Evolutionary conservation across 2,797 vertebrate species (phyloP).

Genomic region (Halcyon leucocephala): DNA sequence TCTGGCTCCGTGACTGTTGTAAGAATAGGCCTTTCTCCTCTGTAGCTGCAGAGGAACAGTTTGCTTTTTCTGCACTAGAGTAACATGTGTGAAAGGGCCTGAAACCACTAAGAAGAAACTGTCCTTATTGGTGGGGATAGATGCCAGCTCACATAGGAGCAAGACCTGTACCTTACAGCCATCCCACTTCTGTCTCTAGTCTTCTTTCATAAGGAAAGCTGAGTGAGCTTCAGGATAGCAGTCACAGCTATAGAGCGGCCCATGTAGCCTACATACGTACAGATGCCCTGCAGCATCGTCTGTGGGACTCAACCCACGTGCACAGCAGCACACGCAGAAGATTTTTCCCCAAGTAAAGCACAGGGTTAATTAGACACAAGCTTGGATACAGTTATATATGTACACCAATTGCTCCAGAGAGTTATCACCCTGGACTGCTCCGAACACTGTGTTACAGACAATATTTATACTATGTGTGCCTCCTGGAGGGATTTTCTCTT

Average conservation of each 20-base stretch:
- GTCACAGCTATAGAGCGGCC: neutral
- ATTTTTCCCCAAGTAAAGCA: neutral
- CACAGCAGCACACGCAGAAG: neutral
- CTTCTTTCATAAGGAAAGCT: neutral
- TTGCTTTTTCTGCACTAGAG: neutral
- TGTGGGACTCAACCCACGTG: neutral
- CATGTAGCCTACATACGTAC: fast-evolving
- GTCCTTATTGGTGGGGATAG: neutral
- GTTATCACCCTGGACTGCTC: neutral
- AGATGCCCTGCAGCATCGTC: neutral
- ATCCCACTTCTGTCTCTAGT: neutral
- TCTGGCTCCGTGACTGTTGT: neutral
- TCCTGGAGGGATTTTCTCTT: neutral
- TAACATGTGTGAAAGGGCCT: neutral
- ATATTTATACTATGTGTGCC: neutral
- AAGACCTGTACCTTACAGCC: neutral
- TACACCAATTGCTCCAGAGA: neutral
- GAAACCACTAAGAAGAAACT: neutral
- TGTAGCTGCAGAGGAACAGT: neutral
- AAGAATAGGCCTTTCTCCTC: neutral
- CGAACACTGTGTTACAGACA: neutral
- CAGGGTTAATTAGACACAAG: neutral
- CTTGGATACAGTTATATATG: neutral
- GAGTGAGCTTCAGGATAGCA: neutral
- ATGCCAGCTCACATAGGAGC: fast-evolving